phyloP scores from a whole-genome alignment of 2,888 invertebrate genomes.

The Idaea biselata region DNA sequence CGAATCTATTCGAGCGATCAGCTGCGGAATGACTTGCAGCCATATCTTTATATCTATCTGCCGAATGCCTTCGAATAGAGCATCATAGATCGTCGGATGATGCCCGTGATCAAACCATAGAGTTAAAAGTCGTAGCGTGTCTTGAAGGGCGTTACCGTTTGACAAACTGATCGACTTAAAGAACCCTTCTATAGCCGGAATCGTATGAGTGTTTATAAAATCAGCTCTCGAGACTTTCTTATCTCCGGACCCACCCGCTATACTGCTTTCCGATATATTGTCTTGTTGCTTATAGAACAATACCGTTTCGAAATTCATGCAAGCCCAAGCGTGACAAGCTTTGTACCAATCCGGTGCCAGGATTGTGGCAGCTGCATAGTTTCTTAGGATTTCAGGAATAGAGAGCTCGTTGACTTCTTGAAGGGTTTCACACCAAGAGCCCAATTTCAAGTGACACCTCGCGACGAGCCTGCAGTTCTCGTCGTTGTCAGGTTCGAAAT shows the following conservation, averaged over 20 bases:
- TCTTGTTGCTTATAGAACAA: slow-evolving; percentile 81
- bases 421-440: slow-evolving; percentile 95
- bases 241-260: slow-evolving; percentile 66
- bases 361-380: slow-evolving; percentile 90
- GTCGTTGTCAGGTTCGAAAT: slow-evolving; percentile 71
- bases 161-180: slow-evolving; percentile 96
- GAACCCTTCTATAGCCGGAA: slow-evolving; percentile 97
- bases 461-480: slow-evolving; percentile 82
- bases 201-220: slow-evolving; percentile 83
- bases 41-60: slow-evolving; percentile 98
- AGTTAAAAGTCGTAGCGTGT: slow-evolving; percentile 95
- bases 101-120: slow-evolving; percentile 99
- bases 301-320: slow-evolving; percentile 98
- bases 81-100: slow-evolving; percentile 94
- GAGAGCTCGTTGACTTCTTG: slow-evolving; percentile 90
- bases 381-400: slow-evolving; percentile 86
- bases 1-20: slow-evolving; percentile 98
- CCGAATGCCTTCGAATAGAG: slow-evolving; percentile 94
- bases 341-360: slow-evolving; percentile 95
- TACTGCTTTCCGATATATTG: slow-evolving; percentile 67
- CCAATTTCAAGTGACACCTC: slow-evolving; percentile 95
- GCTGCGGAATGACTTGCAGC: slow-evolving; percentile 99
- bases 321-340: slow-evolving; percentile 99
- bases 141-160: slow-evolving; percentile 95
- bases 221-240: slow-evolving; percentile 69